Base-by-base conservation (phyloP, 2,113 vertebrate species). In the Madoqua kirkii region DNA sequence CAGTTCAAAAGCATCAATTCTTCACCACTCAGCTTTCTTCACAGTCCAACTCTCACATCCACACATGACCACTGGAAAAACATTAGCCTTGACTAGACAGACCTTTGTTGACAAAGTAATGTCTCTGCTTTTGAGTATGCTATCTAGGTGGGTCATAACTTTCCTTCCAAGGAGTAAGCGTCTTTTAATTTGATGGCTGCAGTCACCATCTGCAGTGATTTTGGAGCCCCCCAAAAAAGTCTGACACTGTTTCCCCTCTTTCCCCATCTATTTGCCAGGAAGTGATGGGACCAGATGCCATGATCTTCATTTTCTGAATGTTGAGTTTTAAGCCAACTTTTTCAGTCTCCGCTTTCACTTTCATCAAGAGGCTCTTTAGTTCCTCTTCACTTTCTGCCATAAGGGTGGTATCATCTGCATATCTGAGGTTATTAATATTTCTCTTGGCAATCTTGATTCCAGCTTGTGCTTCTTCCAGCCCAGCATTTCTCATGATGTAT, bases 11-110 rank as follows among this genome's bases (percentile, higher is more conserved):
- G 33, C 64, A 11, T 21, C 33, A 36, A 36, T 67, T 67, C 33
- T 67, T 67, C 2, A 0, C 1, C 2, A 0, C 33, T 67, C 64
- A 19, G 8, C 33, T 36, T 67, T 67, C 64, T 67, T 67, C n/a
- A 36, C 2, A 36, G 64, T 67, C 17, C 17, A 36, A 19, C 64
- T 67, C 17, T 36, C 64, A 67, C 33, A 21, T 67, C 64, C 64
- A 36, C 1, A 67, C 33, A 21, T 67, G 64, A 67, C 64, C n/a
- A 36, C 17, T 5, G 64, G 64, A 67, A 36, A 36, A 36, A 21
- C 2, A 33, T 21, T 36, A 67, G 17, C 17, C 64, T 67, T 67
- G 64, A 67, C 16, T 67, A 67, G 62, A 67, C 7, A 2, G 64
- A 67, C 8, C 33, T 67, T 36, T 67, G 33, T 67, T 67, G 33